Percentiles rank a stretch among this genome's conserved stretches.
phyloP scores from a whole-genome alignment of 2,797 vertebrate genomes.

The Lophotriccus pileatus region DNA sequence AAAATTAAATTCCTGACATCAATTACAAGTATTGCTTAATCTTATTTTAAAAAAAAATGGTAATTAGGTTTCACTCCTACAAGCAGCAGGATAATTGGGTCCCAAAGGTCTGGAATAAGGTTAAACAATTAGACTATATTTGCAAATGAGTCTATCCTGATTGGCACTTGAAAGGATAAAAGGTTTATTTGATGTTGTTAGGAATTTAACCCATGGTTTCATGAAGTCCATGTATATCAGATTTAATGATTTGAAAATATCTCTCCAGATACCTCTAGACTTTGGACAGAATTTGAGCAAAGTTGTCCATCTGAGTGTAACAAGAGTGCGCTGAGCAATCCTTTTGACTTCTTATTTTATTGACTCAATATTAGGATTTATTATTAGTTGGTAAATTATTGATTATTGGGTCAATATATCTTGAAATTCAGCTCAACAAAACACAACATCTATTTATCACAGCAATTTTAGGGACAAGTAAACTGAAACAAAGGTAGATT shows the following conservation, averaged over 20 bases:
- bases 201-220: neutral
- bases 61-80: slow-evolving; percentile 35
- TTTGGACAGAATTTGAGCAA: neutral
- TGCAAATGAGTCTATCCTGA: slow-evolving; percentile 32
- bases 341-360: neutral
- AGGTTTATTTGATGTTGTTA: slow-evolving; percentile 40
- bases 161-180: slow-evolving; percentile 48
- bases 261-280: neutral
- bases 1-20: slow-evolving; percentile 7
- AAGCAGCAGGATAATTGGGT: slow-evolving; percentile 38
- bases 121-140: slow-evolving; percentile 43
- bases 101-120: slow-evolving; percentile 44
- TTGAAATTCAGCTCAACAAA: slow-evolving; percentile 31
- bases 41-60: neutral
- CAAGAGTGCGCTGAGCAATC: neutral
- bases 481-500: slow-evolving; percentile 29
- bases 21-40: slow-evolving; percentile 8
- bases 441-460: slow-evolving; percentile 3
- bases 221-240: neutral
- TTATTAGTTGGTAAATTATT: slow-evolving; percentile 25
- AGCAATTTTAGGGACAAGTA: slow-evolving; percentile 7
- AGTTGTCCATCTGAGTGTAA: neutral
- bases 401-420: slow-evolving; percentile 24
- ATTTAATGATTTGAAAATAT: neutral
- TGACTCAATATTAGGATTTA: slow-evolving; percentile 19